These are phyloP conservation scores for Falco peregrinus DNA, from an alignment of 2,797 vertebrate species.

Conservation along the genomic window DNA sequence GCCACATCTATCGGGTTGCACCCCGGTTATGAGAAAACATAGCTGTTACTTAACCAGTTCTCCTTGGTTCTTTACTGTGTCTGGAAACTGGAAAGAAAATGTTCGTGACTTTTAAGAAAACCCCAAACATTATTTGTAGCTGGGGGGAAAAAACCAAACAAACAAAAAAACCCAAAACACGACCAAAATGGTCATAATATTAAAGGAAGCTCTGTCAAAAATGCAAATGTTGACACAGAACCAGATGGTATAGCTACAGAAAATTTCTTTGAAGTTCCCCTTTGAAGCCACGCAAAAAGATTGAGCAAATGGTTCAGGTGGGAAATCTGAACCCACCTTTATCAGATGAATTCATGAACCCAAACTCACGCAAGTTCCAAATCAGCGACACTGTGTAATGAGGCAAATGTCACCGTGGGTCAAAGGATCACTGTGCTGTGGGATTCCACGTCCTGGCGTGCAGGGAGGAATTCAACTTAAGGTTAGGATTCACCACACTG, in stretches of 20 bases:
- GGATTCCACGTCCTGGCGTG: background rate
- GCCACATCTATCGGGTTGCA: background rate
- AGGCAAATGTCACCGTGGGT: background rate
- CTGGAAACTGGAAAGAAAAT: background rate
- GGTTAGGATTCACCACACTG: background rate
- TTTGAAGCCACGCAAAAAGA: background rate
- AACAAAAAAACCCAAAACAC: background rate
- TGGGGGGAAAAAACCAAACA: background rate
- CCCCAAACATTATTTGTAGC: background rate
- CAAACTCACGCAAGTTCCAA: background rate
- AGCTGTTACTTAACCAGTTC: background rate
- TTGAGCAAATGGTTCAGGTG: background rate
- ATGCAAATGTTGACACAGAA: background rate
- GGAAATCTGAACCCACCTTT: constrained; percentile 10
- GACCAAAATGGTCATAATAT: background rate
- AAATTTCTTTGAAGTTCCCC: background rate
- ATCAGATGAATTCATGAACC: constrained; percentile 4
- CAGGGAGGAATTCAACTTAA: background rate
- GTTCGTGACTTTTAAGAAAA: background rate
- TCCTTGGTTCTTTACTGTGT: background rate
- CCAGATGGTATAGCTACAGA: background rate
- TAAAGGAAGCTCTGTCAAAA: background rate
- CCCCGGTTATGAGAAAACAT: background rate
- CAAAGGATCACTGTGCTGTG: background rate
- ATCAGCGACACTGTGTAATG: background rate